phyloP scores from a whole-genome alignment of 2,113 vertebrate species.

The Oncorhynchus gorbuscha region DNA sequence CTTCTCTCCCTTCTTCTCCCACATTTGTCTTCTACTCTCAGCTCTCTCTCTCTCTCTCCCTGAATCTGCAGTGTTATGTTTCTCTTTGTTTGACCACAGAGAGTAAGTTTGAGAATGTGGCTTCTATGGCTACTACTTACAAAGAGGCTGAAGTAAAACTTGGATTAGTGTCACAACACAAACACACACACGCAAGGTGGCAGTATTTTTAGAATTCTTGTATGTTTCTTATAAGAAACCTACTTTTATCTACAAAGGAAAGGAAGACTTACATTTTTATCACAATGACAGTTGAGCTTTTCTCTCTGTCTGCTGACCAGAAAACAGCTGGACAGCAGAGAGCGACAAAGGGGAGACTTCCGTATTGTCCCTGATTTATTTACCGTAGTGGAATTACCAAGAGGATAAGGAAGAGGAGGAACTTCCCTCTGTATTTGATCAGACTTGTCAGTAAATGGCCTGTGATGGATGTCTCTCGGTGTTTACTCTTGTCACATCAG shows the following conservation, averaged over 20 bases:
- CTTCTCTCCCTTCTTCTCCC: slow-evolving; percentile 15
- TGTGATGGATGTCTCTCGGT: slow-evolving; percentile 39
- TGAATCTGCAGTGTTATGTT: not conserved
- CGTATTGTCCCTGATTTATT: slow-evolving; percentile 7
- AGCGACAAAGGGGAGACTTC: slow-evolving; percentile 10
- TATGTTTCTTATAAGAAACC: slow-evolving; percentile 27
- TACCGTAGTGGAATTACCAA: not conserved
- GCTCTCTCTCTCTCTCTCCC: not conserved
- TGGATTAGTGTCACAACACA: slow-evolving; percentile 3
- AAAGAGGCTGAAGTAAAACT: too few relatives aligned
- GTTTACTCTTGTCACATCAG: slow-evolving; percentile 46
- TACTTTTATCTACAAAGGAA: slow-evolving; percentile 26
- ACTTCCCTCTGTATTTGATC: slow-evolving; percentile 23
- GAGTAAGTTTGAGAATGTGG: not conserved
- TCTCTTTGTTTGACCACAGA: not conserved
- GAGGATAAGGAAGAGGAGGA: slow-evolving; percentile 1
- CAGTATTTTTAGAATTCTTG: slow-evolving; percentile 10
- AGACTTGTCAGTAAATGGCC: slow-evolving; percentile 38
- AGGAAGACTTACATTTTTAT: not conserved
- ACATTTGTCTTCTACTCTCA: not conserved
- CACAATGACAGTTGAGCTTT: too few relatives aligned
- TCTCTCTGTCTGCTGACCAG: too few relatives aligned
- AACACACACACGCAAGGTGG: slow-evolving; percentile 12
- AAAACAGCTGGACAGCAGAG: slow-evolving; percentile 43
- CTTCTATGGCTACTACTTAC: not conserved